Percentiles rank a stretch among this genome's conserved stretches.
Evolutionary conservation across 2,797 vertebrate species (phyloP).

Genomic region (Chelon labrosus): DNA sequence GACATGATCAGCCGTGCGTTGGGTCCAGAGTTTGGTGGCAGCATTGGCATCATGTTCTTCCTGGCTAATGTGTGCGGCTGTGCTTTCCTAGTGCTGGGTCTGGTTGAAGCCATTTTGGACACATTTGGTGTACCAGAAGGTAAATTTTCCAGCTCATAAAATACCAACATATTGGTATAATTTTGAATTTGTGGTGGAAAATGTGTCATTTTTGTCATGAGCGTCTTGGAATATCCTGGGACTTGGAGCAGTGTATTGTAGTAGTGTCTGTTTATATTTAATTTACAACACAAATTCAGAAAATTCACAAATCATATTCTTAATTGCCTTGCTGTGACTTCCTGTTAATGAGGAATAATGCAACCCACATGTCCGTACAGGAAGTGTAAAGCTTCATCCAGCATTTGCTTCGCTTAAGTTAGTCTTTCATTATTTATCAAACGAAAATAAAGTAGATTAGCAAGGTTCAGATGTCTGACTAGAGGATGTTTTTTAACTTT

Average conservation of each 20-base stretch:
- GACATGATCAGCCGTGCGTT: constrained; percentile 95
- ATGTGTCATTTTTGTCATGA: neutral
- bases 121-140: constrained; percentile 88
- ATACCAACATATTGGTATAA: neutral
- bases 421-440: neutral
- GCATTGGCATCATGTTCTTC: constrained; percentile 95
- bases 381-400: neutral
- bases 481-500: neutral
- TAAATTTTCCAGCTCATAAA: constrained; percentile 49
- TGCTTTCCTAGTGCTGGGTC: constrained; percentile 89
- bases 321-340: neutral
- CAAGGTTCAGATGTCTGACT: neutral
- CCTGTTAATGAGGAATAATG: neutral
- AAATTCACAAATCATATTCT: too few relatives aligned
- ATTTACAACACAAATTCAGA: too few relatives aligned
- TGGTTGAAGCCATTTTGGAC: constrained; percentile 90
- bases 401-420: too few relatives aligned
- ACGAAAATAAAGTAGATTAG: neutral
- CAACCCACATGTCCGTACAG: neutral
- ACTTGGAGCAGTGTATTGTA: neutral
- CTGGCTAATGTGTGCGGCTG: constrained; percentile 92
- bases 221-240: neutral
- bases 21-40: constrained; percentile 93
- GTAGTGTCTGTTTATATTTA: too few relatives aligned
- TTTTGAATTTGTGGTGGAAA: neutral